Evolutionary conservation across 2,888 invertebrate species (phyloP).

Genomic region (Drosophila helvetica): DNA sequence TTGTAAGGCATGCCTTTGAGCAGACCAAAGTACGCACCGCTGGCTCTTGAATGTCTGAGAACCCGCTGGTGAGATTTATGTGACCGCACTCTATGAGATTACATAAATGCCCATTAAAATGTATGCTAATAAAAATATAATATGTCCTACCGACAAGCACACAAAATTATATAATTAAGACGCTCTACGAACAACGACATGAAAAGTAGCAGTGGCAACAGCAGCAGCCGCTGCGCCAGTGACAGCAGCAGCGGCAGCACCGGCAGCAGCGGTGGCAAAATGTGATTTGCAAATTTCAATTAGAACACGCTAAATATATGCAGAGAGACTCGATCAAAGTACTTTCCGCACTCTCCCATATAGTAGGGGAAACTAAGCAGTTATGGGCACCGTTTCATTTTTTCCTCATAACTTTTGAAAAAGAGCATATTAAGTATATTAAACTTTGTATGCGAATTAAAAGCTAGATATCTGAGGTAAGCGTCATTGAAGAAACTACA

Average conservation of each 20-base stretch:
- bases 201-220: background rate
- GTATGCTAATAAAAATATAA: slow-evolving; percentile 63
- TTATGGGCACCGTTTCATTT: no score
- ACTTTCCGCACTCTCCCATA: no score
- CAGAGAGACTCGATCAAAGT: no score
- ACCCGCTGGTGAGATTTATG: slow-evolving; percentile 60
- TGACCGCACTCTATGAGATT: slow-evolving; percentile 69
- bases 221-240: background rate
- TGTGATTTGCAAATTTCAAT: background rate
- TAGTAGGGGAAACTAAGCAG: no score
- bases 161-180: slow-evolving; percentile 73
- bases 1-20: slow-evolving; percentile 35
- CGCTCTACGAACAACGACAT: slow-evolving; percentile 22
- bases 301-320: background rate
- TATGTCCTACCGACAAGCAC: slow-evolving; percentile 33
- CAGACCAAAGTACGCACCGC: slow-evolving; percentile 44
- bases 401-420: no score
- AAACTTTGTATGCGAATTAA: no score
- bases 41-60: slow-evolving; percentile 52
- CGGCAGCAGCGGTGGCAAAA: background rate
- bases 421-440: no score
- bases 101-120: slow-evolving; percentile 74
- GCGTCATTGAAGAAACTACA: no score
- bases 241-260: no score
- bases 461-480: no score